Base-by-base conservation (phyloP, 2,888 invertebrate genomes). In the Tenthredo mesomela region DNA sequence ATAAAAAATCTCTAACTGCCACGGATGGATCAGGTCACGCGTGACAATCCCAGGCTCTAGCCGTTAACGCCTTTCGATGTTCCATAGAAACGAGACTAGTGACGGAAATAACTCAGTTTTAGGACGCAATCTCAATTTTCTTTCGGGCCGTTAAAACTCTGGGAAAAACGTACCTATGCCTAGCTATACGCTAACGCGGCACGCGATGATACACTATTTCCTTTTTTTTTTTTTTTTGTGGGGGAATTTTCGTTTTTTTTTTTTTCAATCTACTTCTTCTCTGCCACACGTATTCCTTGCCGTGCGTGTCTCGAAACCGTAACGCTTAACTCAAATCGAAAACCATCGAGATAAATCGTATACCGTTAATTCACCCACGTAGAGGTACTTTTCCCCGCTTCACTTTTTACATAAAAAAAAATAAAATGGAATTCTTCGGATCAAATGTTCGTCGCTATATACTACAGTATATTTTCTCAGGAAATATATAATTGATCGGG, bases 271-370 rank as follows among this genome's bases (percentile, higher is more conserved):
- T 61, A 61, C 80, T 61, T 61, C 21, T 58, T 61, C 21, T 40
- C 33, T n/a, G 37, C 61, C 29, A 37, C 61, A 5, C 58, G 50
- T 54, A 29, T 37, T 37, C 50, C 25, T 33, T 33, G 9, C 29
- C 18, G 58, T 80, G 82, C 82, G 82, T 82, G 82, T 70, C 47
- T 67, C 70, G 67, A 21, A 65, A 25, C 82, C 65, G 82, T 82
- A 82, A 82, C 70, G 82, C 82, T 67, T 50, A 82, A 82, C 82
- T 82, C 82, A 70, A 70, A 82, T 70, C 80, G 58, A 80, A 80
- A 80, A 80, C 67, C 82, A 67, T 67, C 82, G 82, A 82, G 47
- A 82, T 82, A 82, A 70, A 82, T 82, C 67, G 43, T 67, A 12
- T 67, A 12, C 25, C 67, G 47, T 40, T 82, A 82, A 82, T 82